Base-by-base conservation (phyloP, 2,888 invertebrate genomes). In the Geophilus truncorum region DNA sequence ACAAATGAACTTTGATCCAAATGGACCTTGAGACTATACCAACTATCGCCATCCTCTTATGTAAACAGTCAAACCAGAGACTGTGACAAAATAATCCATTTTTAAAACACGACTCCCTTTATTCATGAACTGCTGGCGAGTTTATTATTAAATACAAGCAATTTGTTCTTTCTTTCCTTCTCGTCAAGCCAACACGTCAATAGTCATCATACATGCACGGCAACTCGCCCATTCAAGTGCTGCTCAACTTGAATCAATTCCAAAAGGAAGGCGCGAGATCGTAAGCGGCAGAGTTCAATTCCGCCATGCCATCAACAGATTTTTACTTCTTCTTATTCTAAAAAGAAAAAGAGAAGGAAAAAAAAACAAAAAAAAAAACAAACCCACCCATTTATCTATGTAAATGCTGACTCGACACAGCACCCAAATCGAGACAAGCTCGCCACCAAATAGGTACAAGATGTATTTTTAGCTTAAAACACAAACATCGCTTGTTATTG, bases 191-290 rank as follows among this genome's bases (percentile, higher is more conserved):
- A 70, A 70, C 70, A 70, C 70, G 70, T 70, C 70, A 70, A 70
- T 70, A 70, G 70, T 70, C 70, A 70, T 70, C 70, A 70, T 70
- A 70, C 70, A 70, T 70, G 70, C 70, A 70, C 70, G 70, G 70
- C 70, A 70, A 70, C 70, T 70, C 70, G 70, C 70, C 70, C 70
- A 70, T 70, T 70, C 70, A 70, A 70, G 70, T 70, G 70, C 70
- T 70, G 70, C 70, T 70, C 70, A 70, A 70, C 70, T 70, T 70
- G 70, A 70, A 70, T 70, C 70, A 70, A 70, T 70, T 70, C 70
- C 70, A 70, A 70, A 70, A 70, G 28, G 70, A 70, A 70, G 70
- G 25, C 70, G 28, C 28, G 70, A 70, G 70, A 70, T 70, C 70
- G 70, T 70, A 70, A 70, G 70, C 70, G 28, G 70, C 28, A 70